Base-by-base conservation (phyloP, 2,797 vertebrate genomes). In the Heliangelus exortis region DNA sequence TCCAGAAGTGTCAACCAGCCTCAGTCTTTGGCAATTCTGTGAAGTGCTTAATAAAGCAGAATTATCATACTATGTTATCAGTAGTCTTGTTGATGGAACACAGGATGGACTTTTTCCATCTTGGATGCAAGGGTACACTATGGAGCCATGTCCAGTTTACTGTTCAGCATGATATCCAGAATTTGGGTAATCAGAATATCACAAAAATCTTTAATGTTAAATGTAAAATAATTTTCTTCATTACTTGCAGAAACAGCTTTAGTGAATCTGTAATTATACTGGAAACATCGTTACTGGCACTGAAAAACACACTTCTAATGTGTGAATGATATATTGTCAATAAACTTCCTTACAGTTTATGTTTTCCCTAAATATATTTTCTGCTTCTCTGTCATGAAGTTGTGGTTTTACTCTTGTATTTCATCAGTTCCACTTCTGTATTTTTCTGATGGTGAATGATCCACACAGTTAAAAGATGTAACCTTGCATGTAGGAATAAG, bases 51-150 rank as follows among this genome's bases (percentile, higher is more conserved):
- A 50, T 47, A 39, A 76, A 84, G 2, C 6, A 12, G 6, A 15
- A 43, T 23, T 80, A 18, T 62, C 16, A 16, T 7, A 51, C 16
- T 57, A 43, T 10, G 8, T 33, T 50, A 4, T n/a, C 36, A 55
- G 13, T 36, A 67, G 4, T 18, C 45, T 39, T 61, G 3, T 16
- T 67, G 10, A 36, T 51, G 12, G 6, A 39, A 3, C 7, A 9
- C 13, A 75, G 23, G 28, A 41, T 28, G 39, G 7, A n/a, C 6
- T 48, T 81, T 78, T 15, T 6, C 11, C 11, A 31, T 17, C 3
- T 3, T 5, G 2, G 29, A 7, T 39, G 8, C 28, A 63, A 36
- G 20, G 4, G 5, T 12, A 2, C 6, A 21, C n/a, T 58, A 23
- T 50, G 16, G 18, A 28, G 72, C 57, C 31, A 48, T 3, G 2